Conservation (phyloP, 2,113 vertebrate species). For the Phylloscopus trochiloides region DNA sequence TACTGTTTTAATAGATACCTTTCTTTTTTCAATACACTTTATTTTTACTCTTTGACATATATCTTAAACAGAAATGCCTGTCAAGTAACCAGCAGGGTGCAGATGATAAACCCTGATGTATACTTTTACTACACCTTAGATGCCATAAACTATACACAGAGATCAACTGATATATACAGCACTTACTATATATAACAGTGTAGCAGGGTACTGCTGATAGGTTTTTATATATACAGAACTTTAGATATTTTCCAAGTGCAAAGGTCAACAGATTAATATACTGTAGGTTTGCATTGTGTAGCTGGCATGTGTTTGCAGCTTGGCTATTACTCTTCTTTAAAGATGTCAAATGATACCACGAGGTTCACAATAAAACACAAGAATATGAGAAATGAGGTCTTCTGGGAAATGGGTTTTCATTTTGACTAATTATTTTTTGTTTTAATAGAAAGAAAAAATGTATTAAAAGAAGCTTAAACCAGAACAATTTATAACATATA, state of each 20-base stretch:
- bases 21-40: slow-evolving; percentile 21
- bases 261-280: slow-evolving; percentile 2
- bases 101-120: neutral
- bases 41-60: slow-evolving; percentile 21
- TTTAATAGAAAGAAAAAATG: neutral
- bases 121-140: slow-evolving; percentile 22
- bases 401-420: neutral
- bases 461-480: neutral
- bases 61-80: slow-evolving; percentile 22
- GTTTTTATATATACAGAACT: slow-evolving; percentile 15
- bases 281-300: neutral
- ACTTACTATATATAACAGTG: neutral
- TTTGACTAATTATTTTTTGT: neutral
- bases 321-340: neutral
- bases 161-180: neutral
- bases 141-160: slow-evolving; percentile 10
- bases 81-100: neutral
- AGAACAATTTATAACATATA: neutral
- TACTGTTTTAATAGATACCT: slow-evolving; percentile 33
- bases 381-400: neutral
- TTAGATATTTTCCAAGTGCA: neutral
- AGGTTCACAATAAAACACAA: neutral
- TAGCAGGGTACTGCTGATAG: neutral
- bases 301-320: neutral
- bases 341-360: neutral